These are phyloP conservation scores for Ostrea denselamellosa DNA, from an alignment of 1,140 invertebrate genomes.

Conservation along the genomic window DNA sequence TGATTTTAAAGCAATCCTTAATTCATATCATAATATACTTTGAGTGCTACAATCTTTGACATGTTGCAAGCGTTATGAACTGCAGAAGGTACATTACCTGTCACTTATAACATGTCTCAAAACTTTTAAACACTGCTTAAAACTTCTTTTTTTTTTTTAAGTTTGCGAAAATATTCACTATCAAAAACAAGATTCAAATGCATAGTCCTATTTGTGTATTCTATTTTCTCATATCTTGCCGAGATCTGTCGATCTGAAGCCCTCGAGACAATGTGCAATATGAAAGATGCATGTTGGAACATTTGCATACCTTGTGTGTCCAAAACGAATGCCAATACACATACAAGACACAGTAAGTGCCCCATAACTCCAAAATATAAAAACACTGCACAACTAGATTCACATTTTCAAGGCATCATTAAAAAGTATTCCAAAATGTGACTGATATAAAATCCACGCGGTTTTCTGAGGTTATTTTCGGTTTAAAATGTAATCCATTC, in stretches of 20 bases:
- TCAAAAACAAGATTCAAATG: too few species aligned
- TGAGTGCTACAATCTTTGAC: too few species aligned
- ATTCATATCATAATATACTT: too few species aligned
- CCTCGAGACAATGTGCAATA: conserved; percentile 13
- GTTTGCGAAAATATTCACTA: too few species aligned
- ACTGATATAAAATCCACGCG: conserved; percentile 17
- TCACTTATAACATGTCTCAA: too few species aligned
- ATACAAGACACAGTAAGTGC: conserved; percentile 27
- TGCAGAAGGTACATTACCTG: too few species aligned
- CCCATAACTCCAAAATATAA: conserved; percentile 31
- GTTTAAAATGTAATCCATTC: conserved; percentile 42
- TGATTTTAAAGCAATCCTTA: too few species aligned
- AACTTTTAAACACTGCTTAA: too few species aligned
- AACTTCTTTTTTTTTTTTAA: too few species aligned
- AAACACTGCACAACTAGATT: conserved; percentile 19
- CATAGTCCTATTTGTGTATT: too few species aligned
- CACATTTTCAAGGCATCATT: conserved; percentile 40
- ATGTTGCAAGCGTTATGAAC: too few species aligned
- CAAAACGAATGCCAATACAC: conserved; percentile 37
- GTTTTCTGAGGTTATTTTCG: conserved; percentile 22
- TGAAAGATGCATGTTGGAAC: conserved; percentile 18
- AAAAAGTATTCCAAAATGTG: background rate
- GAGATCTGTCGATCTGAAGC: background rate
- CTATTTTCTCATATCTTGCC: background rate
- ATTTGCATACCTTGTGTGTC: conserved; percentile 45